Evolutionary conservation across 1,140 invertebrate genomes (phyloP).

Genomic region (Harpegnathos saltator): DNA sequence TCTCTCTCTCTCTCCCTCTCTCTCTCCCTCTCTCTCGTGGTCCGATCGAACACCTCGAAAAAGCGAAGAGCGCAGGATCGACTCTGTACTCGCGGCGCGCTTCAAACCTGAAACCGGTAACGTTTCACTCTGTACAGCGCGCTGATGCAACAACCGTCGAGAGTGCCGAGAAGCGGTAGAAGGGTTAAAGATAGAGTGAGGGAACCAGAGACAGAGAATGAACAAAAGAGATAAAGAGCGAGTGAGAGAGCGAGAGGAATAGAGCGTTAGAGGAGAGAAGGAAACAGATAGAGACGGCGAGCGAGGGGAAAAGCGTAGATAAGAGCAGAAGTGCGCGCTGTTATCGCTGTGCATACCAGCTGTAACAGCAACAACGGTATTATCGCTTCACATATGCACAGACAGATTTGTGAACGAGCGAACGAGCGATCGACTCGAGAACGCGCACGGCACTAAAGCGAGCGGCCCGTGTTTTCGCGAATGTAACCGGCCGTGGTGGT

Average conservation of each 20-base stretch:
- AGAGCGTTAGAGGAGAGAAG: neutral
- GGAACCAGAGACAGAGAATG: too few relatives aligned
- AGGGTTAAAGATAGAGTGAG: neutral
- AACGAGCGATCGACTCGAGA: slow-evolving; percentile 3
- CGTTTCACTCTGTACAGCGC: neutral
- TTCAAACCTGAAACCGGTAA: slow-evolving; percentile 31
- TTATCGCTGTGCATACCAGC: slow-evolving; percentile 12
- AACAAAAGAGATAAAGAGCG: neutral
- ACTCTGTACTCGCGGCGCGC: slow-evolving; percentile 37
- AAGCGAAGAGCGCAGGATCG: slow-evolving; percentile 61
- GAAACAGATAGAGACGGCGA: neutral
- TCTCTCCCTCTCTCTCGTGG: neutral
- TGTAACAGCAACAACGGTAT: neutral
- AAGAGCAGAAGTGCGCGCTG: slow-evolving; percentile 19
- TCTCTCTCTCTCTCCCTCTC: neutral
- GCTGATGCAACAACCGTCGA: slow-evolving; percentile 1
- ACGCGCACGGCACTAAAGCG: slow-evolving; percentile 33
- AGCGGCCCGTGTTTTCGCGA: slow-evolving; percentile 11
- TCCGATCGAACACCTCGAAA: slow-evolving; percentile 47
- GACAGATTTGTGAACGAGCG: slow-evolving; percentile 30
- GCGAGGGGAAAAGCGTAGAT: slow-evolving; percentile 4
- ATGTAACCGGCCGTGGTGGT: slow-evolving; percentile 7
- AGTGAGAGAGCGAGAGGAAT: neutral
- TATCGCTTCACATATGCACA: neutral
- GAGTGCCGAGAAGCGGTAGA: too few relatives aligned